These are phyloP conservation scores for Helogale parvula DNA, from an alignment of 2,113 vertebrate species.

Conservation along the genomic window DNA sequence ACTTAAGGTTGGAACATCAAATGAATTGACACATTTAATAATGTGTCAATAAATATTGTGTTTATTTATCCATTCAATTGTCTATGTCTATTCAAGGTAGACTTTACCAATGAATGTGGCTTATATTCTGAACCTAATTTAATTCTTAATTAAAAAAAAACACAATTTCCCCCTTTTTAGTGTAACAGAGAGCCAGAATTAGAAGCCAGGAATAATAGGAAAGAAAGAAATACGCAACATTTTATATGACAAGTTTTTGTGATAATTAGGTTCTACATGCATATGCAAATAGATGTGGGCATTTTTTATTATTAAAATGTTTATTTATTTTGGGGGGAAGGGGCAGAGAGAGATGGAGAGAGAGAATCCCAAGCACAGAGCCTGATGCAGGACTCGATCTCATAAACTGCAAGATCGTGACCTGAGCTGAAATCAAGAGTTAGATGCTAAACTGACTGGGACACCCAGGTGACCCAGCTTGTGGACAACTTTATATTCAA, in stretches of 20 bases:
- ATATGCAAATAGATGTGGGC: neutral
- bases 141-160: neutral
- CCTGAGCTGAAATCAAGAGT: too few relatives aligned
- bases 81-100: neutral
- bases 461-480: too few relatives aligned
- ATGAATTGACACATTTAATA: neutral
- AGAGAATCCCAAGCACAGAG: too few relatives aligned
- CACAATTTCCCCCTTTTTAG: neutral
- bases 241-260: neutral
- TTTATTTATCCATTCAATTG: neutral
- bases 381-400: too few relatives aligned
- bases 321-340: too few relatives aligned
- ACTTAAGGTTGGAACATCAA: neutral
- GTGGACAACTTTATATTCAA: neutral
- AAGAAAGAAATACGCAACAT: neutral
- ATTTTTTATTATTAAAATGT: neutral
- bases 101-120: neutral
- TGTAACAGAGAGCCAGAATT: neutral
- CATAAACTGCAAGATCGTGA: too few relatives aligned
- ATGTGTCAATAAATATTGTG: neutral
- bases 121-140: neutral
- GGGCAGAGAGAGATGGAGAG: too few relatives aligned
- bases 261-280: neutral
- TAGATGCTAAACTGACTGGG: too few relatives aligned
- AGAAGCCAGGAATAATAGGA: neutral